Evolutionary conservation across 2,888 invertebrate genomes (phyloP), one percentile per base, ranked within the genome.

Genomic region (Stratiomys singularior): DNA sequence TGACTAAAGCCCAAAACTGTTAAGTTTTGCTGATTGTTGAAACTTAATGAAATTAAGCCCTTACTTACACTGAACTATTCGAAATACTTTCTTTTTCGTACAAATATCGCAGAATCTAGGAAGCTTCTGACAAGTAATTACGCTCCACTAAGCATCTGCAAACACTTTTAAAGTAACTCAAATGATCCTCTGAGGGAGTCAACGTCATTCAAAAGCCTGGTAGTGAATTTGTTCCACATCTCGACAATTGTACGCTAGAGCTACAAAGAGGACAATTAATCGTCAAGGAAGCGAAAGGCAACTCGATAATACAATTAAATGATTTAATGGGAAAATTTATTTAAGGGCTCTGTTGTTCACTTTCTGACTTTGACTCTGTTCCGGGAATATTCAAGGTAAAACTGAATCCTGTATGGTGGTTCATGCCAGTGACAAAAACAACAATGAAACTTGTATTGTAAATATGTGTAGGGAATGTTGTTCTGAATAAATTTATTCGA

Each of bases 291-390:
- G 23, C 23, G 9, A 60, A 60, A 21, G 58, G 23, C 58, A 60
- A 23, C 23, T 60, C 58, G 9, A 21, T 60, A 25, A 60, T 60
- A 60, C 58, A 60, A 60, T 60, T 60, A 60, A 60, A 18, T 60
- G 25, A 60, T 60, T 60, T 60, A 25, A 60, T 60, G 58, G 23
- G 58, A 60, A 60, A 60, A 60, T 60, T 21, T 60, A 60, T 25
- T 60, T 60, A 23, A 21, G 23, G 58, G 23, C 58, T 23, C 11
- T 23, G 58, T 11, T 60, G 23, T 18, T 60, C 4, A 60, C 4
- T 60, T 60, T 9, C 58, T 60, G 21, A 25, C 58, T 25, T 60
- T 60, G 58, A 21, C 1, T 18, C 5, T 18, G 25, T 15, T 3
- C n/a, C 4, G 15, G 18, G n/a, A 18, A 52, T n/a, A 52, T 52